Conservation (phyloP, 2,888 invertebrate species). For the Oxytorus armatus region DNA sequence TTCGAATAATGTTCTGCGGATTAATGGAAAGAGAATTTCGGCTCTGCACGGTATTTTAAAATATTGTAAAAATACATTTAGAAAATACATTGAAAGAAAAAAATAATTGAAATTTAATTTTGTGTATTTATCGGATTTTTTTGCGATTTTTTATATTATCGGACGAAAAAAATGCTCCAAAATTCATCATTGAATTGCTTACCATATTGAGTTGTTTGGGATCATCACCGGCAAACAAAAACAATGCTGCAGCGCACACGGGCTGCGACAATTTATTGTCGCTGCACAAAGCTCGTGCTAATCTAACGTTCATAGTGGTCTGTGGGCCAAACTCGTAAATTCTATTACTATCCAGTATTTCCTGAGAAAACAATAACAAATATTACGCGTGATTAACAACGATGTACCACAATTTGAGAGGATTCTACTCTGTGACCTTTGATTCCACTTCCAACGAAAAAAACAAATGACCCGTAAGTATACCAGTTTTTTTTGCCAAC, state of each 20-base stretch:
- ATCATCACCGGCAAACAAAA: constrained; percentile 55
- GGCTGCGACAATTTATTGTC: constrained; percentile 47
- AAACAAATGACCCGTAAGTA: too few relatives aligned
- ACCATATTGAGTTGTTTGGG: constrained; percentile 65
- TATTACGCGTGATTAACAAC: background rate
- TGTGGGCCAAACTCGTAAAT: constrained; percentile 66
- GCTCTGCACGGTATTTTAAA: too few relatives aligned
- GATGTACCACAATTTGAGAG: background rate
- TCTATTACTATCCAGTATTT: constrained; percentile 36
- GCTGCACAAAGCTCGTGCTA: constrained; percentile 59
- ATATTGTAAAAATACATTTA: too few relatives aligned
- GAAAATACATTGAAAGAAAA: too few relatives aligned
- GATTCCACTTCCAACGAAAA: too few relatives aligned
- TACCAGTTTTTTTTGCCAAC: too few relatives aligned
- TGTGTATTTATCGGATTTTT: too few relatives aligned
- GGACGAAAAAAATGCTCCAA: background rate
- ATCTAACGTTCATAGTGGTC: constrained; percentile 48
- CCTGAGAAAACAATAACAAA: constrained; percentile 23
- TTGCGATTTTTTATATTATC: too few relatives aligned
- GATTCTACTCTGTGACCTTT: background rate
- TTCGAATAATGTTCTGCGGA: too few relatives aligned
- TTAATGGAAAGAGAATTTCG: too few relatives aligned
- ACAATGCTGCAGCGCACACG: constrained; percentile 43
- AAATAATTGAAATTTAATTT: too few relatives aligned
- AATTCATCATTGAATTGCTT: constrained; percentile 11